These are phyloP conservation scores for Pogonophryne albipinna DNA, from an alignment of 2,797 vertebrate species.

Conservation along the genomic window DNA sequence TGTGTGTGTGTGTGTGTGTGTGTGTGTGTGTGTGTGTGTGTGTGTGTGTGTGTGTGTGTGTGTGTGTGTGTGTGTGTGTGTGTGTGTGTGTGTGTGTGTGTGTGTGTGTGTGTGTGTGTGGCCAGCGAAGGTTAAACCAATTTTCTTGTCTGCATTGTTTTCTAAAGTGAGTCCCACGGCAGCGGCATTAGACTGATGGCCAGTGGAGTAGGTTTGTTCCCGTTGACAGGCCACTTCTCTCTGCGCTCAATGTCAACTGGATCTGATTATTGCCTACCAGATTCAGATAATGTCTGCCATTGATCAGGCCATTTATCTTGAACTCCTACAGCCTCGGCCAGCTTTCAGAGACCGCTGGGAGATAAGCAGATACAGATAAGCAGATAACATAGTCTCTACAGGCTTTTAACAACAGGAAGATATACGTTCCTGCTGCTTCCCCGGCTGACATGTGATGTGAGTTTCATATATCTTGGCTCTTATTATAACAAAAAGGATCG, in stretches of 20 bases:
- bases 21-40: no score
- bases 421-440: conserved; percentile 53
- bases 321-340: conserved; percentile 65
- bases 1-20: no score
- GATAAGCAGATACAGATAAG: conserved; percentile 79
- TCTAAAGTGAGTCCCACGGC: conserved; percentile 65
- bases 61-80: no score
- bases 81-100: no score
- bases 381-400: conserved; percentile 78
- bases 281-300: conserved; percentile 83
- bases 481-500: conserved; percentile 63
- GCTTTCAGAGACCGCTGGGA: conserved; percentile 71
- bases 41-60: no score
- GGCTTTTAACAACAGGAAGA: conserved; percentile 77
- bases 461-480: conserved; percentile 67
- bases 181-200: conserved; percentile 64
- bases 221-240: conserved; percentile 70
- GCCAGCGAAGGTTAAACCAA: conserved; percentile 82
- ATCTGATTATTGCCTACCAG: conserved; percentile 82
- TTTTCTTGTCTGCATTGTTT: conserved; percentile 83
- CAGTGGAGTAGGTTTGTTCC: conserved; percentile 54
- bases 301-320: conserved; percentile 81
- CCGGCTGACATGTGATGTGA: conserved; percentile 62
- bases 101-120: background rate
- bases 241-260: conserved; percentile 62